Base-by-base conservation (phyloP, 2,113 vertebrate species). In the Hirundichthys speculiger region DNA sequence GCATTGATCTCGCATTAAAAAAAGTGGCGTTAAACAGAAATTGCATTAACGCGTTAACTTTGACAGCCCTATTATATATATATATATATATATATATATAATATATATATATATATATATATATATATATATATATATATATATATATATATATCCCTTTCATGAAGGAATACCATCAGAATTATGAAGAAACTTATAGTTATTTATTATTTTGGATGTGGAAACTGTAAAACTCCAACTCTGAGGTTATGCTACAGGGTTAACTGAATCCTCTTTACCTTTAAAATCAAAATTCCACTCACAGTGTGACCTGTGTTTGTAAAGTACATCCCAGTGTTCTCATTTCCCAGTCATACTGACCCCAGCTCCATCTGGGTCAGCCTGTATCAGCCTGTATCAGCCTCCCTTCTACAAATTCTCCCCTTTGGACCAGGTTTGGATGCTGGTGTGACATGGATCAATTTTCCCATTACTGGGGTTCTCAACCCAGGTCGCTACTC, bases 141-240 rank as follows among this genome's bases (percentile, higher is more conserved):
- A 22, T 42, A 39, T 38, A 40, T 55, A 20, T 56, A 22, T 42
- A 42, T 15, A 24, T 56, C 54, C 54, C 24, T 22, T 56, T 56
- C 8, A 24, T 20, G 41, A 40, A 55, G 15, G 19, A 40, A 13
- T 4, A 13, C n/a, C n/a, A 13, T 21, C 20, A 49, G 22, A 13
- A 39, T 34, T 34, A 34, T 34, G 30, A 55, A 55, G 5, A 9
- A 20, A 41, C 20, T 15, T 24, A 11, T 21, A 41, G 39, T 11
- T 42, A 56, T 42, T 42, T 21, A 41, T 4, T 6, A 41, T 20
- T 4, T 14, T 38, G 18, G 40, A 12, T 41, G 39, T 5, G 20
- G 21, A 5, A 24, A 41, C 21, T 21, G 13, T 24, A n/a, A 41
- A 24, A 22, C 18, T 12, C 10, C 8, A 22, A 4, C 38, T 45